A percentile compares a stretch with the other conserved stretches of the same genome.
phyloP scores from a whole-genome alignment of 2,113 vertebrate species.

The Spilogale gracilis region DNA sequence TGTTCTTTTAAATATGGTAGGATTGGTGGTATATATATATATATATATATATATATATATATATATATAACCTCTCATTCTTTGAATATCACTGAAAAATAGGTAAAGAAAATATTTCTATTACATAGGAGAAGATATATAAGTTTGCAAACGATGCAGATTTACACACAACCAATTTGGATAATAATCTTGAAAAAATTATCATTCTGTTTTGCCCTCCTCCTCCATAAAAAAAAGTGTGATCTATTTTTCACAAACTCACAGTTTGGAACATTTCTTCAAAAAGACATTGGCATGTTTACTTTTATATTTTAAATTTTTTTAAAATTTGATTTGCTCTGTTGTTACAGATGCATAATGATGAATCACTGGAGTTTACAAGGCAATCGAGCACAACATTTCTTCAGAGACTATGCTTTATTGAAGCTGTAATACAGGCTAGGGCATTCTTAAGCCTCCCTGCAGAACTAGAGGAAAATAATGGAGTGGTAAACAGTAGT shows the following conservation, averaged over 20 bases:
- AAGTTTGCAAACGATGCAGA: not conserved
- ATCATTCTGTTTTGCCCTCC: not conserved
- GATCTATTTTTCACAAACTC: not conserved
- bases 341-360: not conserved
- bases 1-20: not conserved
- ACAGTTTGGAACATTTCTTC: not conserved
- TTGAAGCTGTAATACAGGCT: not conserved
- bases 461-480: not conserved
- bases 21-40: not conserved
- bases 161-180: not conserved
- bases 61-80: not conserved
- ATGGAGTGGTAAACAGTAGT: not conserved
- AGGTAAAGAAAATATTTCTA: not conserved
- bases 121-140: not conserved
- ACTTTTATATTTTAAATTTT: not conserved
- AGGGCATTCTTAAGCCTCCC: not conserved
- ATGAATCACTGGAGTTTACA: not conserved
- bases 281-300: not conserved
- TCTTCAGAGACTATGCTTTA: not conserved
- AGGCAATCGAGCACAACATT: not conserved
- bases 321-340: constrained; percentile 1
- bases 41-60: too few relatives aligned
- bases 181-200: not conserved
- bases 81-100: not conserved
- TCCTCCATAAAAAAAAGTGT: not conserved